These are phyloP conservation scores for Cyphomyrmex costatus DNA, from an alignment of 1,140 invertebrate species.

Conservation along the genomic window DNA sequence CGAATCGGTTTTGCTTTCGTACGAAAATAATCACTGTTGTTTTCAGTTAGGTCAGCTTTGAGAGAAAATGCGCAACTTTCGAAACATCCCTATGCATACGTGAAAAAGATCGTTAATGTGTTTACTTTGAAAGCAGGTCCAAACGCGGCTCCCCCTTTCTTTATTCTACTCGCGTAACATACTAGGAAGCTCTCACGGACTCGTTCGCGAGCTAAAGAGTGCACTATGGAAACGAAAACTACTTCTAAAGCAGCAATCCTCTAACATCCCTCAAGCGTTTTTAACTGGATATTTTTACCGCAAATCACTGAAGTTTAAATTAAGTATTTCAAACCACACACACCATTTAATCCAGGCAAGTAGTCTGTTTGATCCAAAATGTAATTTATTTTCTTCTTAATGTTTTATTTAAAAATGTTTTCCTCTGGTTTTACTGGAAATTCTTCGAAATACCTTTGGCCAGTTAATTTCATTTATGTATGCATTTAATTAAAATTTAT, in stretches of 20 bases:
- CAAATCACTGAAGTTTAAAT: background rate
- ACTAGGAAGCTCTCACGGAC: background rate
- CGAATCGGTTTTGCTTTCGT: background rate
- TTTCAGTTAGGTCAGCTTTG: slow-evolving; percentile 24
- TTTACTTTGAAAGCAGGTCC: slow-evolving; percentile 62
- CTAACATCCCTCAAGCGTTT: slow-evolving; percentile 7
- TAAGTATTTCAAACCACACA: background rate
- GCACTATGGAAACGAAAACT: slow-evolving; percentile 39
- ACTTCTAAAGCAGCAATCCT: slow-evolving; percentile 30
- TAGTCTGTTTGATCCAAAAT: too few relatives aligned
- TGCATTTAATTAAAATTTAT: background rate
- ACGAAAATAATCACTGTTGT: slow-evolving; percentile 8
- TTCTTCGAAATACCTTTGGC: background rate
- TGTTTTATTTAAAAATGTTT: too few relatives aligned
- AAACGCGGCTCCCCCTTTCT: slow-evolving; percentile 16
- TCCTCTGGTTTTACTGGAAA: background rate
- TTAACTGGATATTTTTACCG: slow-evolving; percentile 16
- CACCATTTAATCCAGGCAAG: background rate
- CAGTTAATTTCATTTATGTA: background rate
- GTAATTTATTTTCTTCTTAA: too few relatives aligned
- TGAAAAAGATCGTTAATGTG: slow-evolving; percentile 63
- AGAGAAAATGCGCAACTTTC: slow-evolving; percentile 39
- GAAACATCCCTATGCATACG: background rate
- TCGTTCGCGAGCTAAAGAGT: background rate
- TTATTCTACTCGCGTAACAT: slow-evolving; percentile 33